These are phyloP conservation scores for Carollia perspicillata DNA, from an alignment of 2,113 vertebrate species.

Conservation along the genomic window DNA sequence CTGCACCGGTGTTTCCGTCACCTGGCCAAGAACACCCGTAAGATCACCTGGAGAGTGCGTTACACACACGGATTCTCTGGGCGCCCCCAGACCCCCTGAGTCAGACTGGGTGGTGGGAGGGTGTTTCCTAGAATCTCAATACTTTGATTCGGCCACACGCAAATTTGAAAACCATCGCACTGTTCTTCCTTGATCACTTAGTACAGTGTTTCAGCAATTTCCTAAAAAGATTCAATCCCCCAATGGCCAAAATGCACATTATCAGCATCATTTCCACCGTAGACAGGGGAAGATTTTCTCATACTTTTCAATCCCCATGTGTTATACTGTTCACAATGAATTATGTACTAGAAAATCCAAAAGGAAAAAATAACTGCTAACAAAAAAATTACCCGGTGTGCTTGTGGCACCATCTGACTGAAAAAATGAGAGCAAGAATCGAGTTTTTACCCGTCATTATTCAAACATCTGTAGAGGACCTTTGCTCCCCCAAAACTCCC, in stretches of 20 bases:
- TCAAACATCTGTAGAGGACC: neutral
- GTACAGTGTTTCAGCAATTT: neutral
- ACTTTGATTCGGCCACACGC: neutral
- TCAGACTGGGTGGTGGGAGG: neutral
- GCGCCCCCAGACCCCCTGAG: neutral
- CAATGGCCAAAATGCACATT: neutral
- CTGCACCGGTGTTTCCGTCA: neutral
- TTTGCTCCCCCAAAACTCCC: fast-evolving
- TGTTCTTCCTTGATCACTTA: neutral
- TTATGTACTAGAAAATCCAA: neutral
- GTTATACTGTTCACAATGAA: neutral
- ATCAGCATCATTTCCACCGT: neutral
- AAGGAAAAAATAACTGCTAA: neutral
- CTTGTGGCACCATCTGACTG: neutral
- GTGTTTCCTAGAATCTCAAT: neutral
- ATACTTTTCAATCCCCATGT: neutral
- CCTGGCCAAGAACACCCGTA: neutral
- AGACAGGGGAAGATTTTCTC: neutral
- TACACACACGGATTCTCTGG: neutral
- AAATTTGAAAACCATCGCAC: neutral
- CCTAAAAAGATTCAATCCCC: neutral
- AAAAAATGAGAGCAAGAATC: neutral
- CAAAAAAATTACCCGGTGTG: neutral
- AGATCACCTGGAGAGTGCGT: neutral
- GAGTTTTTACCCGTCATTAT: neutral